Conservation (phyloP, 2,888 invertebrate species). For the Calameuta pallipes region DNA sequence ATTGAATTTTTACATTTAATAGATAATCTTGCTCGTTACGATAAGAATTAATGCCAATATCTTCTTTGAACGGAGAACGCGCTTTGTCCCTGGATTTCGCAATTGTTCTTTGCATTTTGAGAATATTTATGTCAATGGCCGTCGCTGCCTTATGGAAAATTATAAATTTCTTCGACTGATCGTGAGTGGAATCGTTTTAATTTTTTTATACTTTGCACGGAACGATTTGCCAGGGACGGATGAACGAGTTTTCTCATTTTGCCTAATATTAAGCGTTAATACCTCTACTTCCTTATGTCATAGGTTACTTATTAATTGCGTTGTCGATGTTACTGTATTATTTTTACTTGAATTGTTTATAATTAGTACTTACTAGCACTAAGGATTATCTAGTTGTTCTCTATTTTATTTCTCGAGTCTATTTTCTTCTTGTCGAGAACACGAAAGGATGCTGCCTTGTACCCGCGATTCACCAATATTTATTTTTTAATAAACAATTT, state of each 20-base stretch:
- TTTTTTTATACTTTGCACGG: neutral
- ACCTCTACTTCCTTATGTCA: neutral
- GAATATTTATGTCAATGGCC: neutral
- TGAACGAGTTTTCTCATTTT: neutral
- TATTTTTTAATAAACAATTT: conserved; percentile 21
- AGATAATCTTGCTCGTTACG: too few species aligned
- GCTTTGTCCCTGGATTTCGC: too few species aligned
- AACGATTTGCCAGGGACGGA: too few species aligned
- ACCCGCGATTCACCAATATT: conserved; percentile 15
- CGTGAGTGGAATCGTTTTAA: neutral
- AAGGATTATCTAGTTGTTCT: conserved; percentile 1
- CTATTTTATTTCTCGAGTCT: too few species aligned
- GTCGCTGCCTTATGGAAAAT: too few species aligned
- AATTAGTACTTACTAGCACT: conserved; percentile 1
- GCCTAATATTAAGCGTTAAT: neutral
- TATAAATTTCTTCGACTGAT: too few species aligned
- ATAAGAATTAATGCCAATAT: too few species aligned
- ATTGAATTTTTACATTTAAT: neutral
- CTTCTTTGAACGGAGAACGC: too few species aligned
- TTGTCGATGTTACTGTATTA: neutral
- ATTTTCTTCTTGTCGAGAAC: neutral
- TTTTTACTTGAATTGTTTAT: neutral
- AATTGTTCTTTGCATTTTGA: neutral
- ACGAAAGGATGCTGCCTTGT: conserved; percentile 12
- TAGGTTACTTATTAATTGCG: neutral